phyloP scores from a whole-genome alignment of 2,888 invertebrate species.

The Minunthozetes semirufus region DNA sequence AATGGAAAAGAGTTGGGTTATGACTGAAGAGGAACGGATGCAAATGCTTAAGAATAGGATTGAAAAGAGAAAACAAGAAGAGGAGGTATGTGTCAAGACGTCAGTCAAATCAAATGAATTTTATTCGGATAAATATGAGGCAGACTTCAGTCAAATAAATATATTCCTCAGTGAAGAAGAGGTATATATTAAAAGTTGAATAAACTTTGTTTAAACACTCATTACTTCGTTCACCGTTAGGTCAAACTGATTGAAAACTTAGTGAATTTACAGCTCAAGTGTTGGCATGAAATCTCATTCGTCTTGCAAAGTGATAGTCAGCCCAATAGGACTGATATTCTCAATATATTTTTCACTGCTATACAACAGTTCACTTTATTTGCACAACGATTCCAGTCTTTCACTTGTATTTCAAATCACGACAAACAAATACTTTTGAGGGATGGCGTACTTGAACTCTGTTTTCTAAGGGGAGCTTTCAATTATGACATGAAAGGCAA shows the following conservation, averaged over 20 bases:
- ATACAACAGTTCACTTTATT: constrained; percentile 46
- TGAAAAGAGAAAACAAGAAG: constrained; percentile 42
- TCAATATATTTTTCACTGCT: constrained; percentile 47
- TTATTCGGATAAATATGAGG: constrained; percentile 37
- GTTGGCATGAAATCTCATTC: constrained; percentile 20
- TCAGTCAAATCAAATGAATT: neutral
- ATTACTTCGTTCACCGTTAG: neutral
- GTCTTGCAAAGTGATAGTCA: constrained; percentile 31
- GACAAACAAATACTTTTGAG: constrained; percentile 46
- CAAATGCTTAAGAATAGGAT: constrained; percentile 44
- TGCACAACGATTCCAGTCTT: constrained; percentile 45
- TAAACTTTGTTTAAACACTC: neutral
- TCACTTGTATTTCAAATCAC: constrained; percentile 41
- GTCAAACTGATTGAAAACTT: constrained; percentile 32
- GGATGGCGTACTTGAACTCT: constrained; percentile 51
- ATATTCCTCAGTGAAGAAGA: constrained; percentile 39
- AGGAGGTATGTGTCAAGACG: constrained; percentile 27
- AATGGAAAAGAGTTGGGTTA: constrained; percentile 50
- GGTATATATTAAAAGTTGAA: constrained; percentile 7
- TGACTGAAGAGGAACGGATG: constrained; percentile 48
- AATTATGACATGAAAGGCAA: constrained; percentile 47
- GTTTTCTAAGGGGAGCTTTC: constrained; percentile 50
- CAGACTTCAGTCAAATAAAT: constrained; percentile 38
- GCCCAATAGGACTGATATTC: constrained; percentile 44
- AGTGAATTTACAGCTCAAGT: constrained; percentile 28